Base-by-base conservation (phyloP, 2,888 invertebrate genomes). In the Tetanocera ferruginea region DNA sequence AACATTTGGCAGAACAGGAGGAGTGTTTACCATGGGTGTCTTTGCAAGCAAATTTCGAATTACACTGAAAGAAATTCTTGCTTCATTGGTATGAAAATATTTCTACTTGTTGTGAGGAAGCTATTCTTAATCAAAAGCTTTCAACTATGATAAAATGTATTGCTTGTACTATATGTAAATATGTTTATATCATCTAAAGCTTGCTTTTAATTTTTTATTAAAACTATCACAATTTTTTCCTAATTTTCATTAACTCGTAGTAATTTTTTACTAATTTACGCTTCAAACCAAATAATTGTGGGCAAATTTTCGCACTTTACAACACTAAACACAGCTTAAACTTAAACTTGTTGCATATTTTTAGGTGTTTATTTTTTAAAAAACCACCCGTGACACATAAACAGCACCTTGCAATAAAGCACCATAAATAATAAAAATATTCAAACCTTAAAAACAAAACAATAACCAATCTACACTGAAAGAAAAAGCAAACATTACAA, bases 301-400 rank as follows among this genome's bases (percentile, higher is more conserved):
- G 82, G 82, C 83, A 83, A 82, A 82, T 79, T 82, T 82, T 83
- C 82, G 80, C 82, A 81, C 78, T 76, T 81, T 77, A 78, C 76
- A 19, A 31, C 23, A 60, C 23, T 57, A 19, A 76, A 52, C 67
- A 73, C 62, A 34, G 62, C 70, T 73, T 23, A 55, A 66, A 76
- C 51, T 14, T 62, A 23, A 60, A 55, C 64, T 62, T 34, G 70
- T 57, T 74, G 76, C 69, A 76, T 73, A 79, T 19, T 76, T 79
- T 43, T 79, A 79, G 78, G 78, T 43, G 43, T 43, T 43, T 43
- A 11, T 37, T 6, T 37, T 43, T 43, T 43, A 43, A 43, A 2
- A 3, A 43, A 14, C 43, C 11, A 43, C 43, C 14, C 11, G 6
- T 11, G 11, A n/a, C 70, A 14, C 14, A 6, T n/a, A n/a, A n/a